Evolutionary conservation across 2,113 vertebrate species (phyloP).

Genomic region (Carettochelys insculpta): DNA sequence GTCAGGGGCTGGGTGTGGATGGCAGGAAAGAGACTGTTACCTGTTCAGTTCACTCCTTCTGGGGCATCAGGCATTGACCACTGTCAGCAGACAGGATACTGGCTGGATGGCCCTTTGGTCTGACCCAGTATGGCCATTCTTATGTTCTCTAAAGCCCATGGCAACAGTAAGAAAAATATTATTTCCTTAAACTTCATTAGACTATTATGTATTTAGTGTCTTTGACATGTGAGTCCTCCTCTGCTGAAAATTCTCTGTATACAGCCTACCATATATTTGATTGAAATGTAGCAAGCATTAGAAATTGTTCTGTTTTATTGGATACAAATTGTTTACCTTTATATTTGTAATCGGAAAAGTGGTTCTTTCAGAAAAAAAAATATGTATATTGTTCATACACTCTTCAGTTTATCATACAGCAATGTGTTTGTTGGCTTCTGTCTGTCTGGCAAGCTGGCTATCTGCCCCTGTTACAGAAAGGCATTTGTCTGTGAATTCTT

Average conservation of each 20-base stretch:
- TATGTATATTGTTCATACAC: constrained; percentile 16
- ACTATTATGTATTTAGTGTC: constrained; percentile 41
- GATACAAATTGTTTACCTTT: constrained; percentile 49
- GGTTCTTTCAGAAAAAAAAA: constrained; percentile 17
- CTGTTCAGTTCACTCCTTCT: too few relatives aligned
- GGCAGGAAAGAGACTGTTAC: too few relatives aligned
- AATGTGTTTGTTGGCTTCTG: neutral
- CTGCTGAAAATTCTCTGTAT: constrained; percentile 11
- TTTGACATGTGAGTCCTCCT: constrained; percentile 26
- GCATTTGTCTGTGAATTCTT: neutral
- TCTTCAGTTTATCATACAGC: neutral
- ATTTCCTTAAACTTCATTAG: constrained; percentile 35
- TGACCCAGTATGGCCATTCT: too few relatives aligned
- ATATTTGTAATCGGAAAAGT: constrained; percentile 45
- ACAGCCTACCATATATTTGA: constrained; percentile 1
- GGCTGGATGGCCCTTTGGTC: too few relatives aligned
- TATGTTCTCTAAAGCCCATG: constrained; percentile 22
- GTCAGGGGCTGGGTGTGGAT: too few relatives aligned
- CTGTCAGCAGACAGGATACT: too few relatives aligned
- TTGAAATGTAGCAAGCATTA: constrained; percentile 27
- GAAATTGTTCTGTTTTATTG: constrained; percentile 11
- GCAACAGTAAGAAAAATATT: constrained; percentile 37
- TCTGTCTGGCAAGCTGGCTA: neutral
- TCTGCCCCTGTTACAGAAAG: neutral
- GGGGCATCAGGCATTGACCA: too few relatives aligned